Base-by-base conservation (phyloP, 2,888 invertebrate species). In the Drosophila silvestris region DNA sequence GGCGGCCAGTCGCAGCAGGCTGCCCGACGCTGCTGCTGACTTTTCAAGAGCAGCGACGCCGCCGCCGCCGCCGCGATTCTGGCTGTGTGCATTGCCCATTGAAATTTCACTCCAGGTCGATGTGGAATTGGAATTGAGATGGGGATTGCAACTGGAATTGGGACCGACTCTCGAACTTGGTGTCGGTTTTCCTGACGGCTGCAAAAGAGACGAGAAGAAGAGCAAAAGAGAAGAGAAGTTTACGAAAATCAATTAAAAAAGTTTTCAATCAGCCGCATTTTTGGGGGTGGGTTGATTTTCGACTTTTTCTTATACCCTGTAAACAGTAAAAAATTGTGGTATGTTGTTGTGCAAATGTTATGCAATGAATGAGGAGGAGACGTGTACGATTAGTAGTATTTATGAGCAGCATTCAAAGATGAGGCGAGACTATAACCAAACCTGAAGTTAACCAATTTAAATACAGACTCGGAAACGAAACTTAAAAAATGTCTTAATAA, bases 181-280 rank as follows among this genome's bases (percentile, higher is more conserved):
- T 54, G 26, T 66, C 14, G 67, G 28, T 32, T 51, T 50, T 44
- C 19, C 41, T 22, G 60, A 59, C 9, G 60, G 54, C 65, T 58
- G 58, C 58, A 58, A 44, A 52, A 51, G 12, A 47, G 32, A 57
- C 30, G 14, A 56, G 33, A 53, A 10, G 22, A 9, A 39, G 41
- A 5, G 22, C 6, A 12, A 35, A 28, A 22, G n/a, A 16, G 30
- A 37, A 5, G 52, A 22, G 67, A 85, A 87, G 73, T 85, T 87
- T 75, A 69, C 83, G 79, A 90, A 91, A 92, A 91, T 91, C 89
- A 92, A 91, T 92, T 92, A 91, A 86, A 92, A 91, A 92, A 91
- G 81, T 91, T 92, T 91, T 84, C 85, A 90, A 91, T 91, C 91
- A 87, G 88, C 73, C 82, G 83, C 78, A 89, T 85, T 85, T 86